Evolutionary conservation across 2,113 vertebrate species (phyloP).

Genomic region (Isurus oxyrinchus): DNA sequence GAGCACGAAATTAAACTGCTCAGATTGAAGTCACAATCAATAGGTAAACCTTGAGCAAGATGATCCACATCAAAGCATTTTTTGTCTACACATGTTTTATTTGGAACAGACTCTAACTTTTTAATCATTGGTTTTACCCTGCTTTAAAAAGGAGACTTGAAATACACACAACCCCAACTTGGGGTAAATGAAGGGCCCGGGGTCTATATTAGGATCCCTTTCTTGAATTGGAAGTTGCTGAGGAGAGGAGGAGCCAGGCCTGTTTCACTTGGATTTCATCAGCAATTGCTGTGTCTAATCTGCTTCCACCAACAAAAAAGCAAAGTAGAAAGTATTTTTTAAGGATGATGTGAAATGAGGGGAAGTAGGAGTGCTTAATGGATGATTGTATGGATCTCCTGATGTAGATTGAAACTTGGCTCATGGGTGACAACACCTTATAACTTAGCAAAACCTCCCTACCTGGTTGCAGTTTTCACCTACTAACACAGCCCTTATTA

Average conservation of each 20-base stretch:
- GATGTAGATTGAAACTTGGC: neutral
- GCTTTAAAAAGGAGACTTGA: neutral
- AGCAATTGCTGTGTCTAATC: neutral
- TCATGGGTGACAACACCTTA: neutral
- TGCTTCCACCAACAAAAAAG: neutral
- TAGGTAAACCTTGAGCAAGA: slow-evolving; percentile 57
- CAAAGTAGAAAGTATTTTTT: neutral
- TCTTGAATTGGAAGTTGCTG: neutral
- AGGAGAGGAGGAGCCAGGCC: neutral
- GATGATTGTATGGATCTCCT: neutral
- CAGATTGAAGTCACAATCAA: slow-evolving; percentile 69
- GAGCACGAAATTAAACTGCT: slow-evolving; percentile 86
- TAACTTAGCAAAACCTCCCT: neutral
- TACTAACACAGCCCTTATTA: neutral
- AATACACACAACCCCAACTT: neutral
- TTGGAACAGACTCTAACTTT: neutral
- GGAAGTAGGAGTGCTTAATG: neutral
- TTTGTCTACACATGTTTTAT: neutral
- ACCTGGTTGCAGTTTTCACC: neutral
- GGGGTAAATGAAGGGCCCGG: neutral
- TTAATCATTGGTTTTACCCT: neutral
- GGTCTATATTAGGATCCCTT: neutral
- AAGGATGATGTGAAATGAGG: neutral
- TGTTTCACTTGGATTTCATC: neutral
- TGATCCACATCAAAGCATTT: neutral